phyloP scores from a whole-genome alignment of 2,113 vertebrate genomes.

The Atractosteus spatula region DNA sequence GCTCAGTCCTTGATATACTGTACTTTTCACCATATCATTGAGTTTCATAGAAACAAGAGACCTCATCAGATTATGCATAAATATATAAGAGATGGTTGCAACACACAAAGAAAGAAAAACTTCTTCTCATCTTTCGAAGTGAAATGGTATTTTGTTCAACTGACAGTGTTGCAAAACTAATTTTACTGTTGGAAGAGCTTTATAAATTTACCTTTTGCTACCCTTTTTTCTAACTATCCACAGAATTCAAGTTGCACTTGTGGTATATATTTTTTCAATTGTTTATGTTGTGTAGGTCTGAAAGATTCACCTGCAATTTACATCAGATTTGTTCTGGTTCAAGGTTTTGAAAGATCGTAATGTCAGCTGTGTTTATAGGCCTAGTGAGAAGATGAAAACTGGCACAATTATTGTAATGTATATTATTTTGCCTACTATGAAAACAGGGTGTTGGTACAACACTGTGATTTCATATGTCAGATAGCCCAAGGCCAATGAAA shows the following conservation, averaged over 20 bases:
- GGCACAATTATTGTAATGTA: background rate
- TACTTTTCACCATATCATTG: too few species aligned
- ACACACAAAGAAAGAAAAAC: too few species aligned
- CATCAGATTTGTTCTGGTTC: background rate
- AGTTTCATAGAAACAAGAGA: too few species aligned
- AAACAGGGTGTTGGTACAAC: background rate
- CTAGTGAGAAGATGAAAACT: background rate
- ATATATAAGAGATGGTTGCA: too few species aligned
- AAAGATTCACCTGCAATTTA: background rate
- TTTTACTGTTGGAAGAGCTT: too few species aligned
- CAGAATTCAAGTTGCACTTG: background rate
- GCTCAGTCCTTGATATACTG: too few species aligned
- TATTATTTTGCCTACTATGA: background rate
- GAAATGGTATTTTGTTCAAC: too few species aligned
- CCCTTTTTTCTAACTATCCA: slow-evolving; percentile 1
- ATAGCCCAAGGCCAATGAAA: background rate
- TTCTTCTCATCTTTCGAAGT: too few species aligned
- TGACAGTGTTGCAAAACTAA: too few species aligned
- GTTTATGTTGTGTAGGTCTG: background rate
- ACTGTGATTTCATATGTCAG: background rate
- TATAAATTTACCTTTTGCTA: too few species aligned
- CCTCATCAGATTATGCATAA: too few species aligned
- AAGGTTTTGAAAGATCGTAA: background rate
- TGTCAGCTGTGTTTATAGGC: too few species aligned
- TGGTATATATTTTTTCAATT: background rate